Conservation (phyloP, 2,113 vertebrate genomes). For the Raja brachyura region DNA sequence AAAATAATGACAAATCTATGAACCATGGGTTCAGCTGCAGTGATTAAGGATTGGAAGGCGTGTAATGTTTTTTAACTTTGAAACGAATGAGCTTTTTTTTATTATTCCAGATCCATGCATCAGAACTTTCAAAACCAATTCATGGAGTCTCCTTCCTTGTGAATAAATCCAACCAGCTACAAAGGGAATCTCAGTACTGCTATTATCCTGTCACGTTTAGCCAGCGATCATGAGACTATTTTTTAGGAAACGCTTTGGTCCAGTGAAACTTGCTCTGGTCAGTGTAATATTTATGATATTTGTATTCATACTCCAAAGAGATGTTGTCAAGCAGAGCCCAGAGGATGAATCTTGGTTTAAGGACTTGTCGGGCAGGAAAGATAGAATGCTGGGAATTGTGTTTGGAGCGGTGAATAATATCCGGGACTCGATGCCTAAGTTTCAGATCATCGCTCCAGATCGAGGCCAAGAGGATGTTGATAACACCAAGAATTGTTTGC, state of each 20-base stretch:
- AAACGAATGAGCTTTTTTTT: not conserved
- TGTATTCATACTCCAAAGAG: conserved; percentile 77
- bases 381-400: conserved; percentile 73
- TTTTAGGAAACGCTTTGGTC: conserved; percentile 64
- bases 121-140: not conserved
- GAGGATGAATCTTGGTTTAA: conserved; percentile 72
- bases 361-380: conserved; percentile 70
- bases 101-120: conserved; percentile 18
- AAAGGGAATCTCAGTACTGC: not conserved
- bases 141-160: not conserved
- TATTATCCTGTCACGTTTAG: not conserved
- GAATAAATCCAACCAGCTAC: not conserved
- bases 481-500: conserved; percentile 58
- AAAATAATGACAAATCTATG: too few species aligned
- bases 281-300: conserved; percentile 68
- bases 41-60: not conserved
- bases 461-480: conserved; percentile 44
- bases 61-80: not conserved
- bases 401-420: conserved; percentile 78
- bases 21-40: not conserved
- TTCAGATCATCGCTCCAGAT: conserved; percentile 78
- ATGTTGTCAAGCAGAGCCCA: conserved; percentile 50
- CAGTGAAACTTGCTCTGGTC: conserved; percentile 71
- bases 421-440: conserved; percentile 62
- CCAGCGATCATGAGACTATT: conserved; percentile 61